These are phyloP conservation scores for Eupithecia inturbata DNA, from an alignment of 2,888 invertebrate species.

Conservation along the genomic window DNA sequence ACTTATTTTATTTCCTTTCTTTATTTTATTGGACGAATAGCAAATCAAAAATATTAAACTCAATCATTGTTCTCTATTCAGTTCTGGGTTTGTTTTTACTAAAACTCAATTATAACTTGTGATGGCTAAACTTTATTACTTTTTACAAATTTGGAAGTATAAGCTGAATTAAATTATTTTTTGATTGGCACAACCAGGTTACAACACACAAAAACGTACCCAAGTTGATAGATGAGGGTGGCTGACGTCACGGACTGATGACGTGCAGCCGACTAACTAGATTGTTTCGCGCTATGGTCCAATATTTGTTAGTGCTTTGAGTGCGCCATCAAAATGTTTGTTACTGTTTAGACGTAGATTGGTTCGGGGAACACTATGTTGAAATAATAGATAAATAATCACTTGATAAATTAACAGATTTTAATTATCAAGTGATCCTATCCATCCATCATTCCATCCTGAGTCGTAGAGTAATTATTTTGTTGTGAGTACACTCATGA, in stretches of 20 bases:
- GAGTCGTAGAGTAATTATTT: too few relatives aligned
- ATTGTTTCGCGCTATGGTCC: constrained; percentile 37
- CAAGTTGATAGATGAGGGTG: constrained; percentile 26
- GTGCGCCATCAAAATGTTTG: constrained; percentile 16
- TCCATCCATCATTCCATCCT: too few relatives aligned
- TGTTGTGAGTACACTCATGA: too few relatives aligned
- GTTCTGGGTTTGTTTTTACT: constrained; percentile 6
- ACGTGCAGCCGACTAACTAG: constrained; percentile 44
- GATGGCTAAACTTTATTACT: constrained; percentile 10
- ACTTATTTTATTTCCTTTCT: not conserved
- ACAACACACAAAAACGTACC: not conserved
- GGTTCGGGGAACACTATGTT: not conserved
- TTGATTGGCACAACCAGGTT: too few relatives aligned
- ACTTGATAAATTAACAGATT: too few relatives aligned
- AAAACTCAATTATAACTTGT: constrained; percentile 23
- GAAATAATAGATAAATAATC: not conserved
- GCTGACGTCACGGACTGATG: constrained; percentile 47
- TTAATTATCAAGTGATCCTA: too few relatives aligned
- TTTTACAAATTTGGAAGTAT: constrained; percentile 8
- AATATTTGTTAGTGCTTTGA: constrained; percentile 23
- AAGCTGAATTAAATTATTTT: not conserved
- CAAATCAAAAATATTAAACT: not conserved
- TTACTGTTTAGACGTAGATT: constrained; percentile 14
- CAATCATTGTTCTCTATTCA: constrained; percentile 9
- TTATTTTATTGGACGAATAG: not conserved